Percentiles rank a stretch among this genome's conserved stretches.
These are phyloP conservation scores for Danio tinwini DNA, from an alignment of 2,797 vertebrate species.

Conservation along the genomic window DNA sequence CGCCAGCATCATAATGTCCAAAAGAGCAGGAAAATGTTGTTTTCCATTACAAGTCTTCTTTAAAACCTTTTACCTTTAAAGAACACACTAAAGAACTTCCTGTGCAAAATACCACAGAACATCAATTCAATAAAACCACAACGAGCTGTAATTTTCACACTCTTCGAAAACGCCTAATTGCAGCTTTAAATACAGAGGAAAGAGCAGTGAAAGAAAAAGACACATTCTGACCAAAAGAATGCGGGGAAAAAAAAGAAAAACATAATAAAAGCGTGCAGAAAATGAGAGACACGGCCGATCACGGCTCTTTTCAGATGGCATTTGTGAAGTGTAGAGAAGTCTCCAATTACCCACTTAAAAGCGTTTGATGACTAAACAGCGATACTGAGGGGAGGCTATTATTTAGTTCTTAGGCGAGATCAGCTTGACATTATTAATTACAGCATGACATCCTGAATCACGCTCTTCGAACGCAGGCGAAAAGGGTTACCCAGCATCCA, in stretches of 20 bases:
- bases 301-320: conserved; percentile 59
- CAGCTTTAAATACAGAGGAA: conserved; percentile 25
- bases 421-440: conserved; percentile 72
- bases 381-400: conserved; percentile 67
- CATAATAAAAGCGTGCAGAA: background rate
- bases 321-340: conserved; percentile 65
- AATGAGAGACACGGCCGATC: conserved; percentile 52
- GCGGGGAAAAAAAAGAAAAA: background rate
- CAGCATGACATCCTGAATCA: conserved; percentile 61
- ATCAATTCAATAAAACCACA: conserved; percentile 37
- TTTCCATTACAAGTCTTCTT: conserved; percentile 20
- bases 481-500: conserved; percentile 42
- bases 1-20: background rate
- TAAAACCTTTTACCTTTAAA: conserved; percentile 45
- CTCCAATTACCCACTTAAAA: conserved; percentile 71
- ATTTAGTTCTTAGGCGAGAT: conserved; percentile 70
- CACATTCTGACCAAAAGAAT: background rate
- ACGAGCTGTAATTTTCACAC: conserved; percentile 35
- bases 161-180: conserved; percentile 28
- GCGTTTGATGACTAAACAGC: conserved; percentile 70
- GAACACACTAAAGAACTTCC: conserved; percentile 1
- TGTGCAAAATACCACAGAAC: conserved; percentile 41
- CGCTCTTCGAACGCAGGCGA: conserved; percentile 37
- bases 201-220: background rate
- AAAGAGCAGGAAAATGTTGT: conserved; percentile 26